Evolutionary conservation across 2,113 vertebrate genomes (phyloP), one percentile per base, ranked within the genome.

Genomic region (Tragelaphus strepsiceros): DNA sequence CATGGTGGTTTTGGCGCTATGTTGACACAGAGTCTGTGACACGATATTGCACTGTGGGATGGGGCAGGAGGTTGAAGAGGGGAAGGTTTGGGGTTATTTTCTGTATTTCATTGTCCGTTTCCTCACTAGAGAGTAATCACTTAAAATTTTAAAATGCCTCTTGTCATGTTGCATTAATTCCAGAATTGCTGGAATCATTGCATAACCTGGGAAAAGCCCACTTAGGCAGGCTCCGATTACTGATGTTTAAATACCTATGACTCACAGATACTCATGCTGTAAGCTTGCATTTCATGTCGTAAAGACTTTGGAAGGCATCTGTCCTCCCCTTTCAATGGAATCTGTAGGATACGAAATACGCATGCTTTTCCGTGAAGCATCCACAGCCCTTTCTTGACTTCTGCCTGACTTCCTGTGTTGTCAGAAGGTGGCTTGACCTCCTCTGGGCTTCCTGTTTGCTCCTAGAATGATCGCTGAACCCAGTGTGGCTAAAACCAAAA

Each of bases 11-110:
- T 54, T 1, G 58, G 61, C 26, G 5, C 3, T n/a, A 61, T 13
- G 1, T 32, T 9, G 17, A 21, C 26, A 4, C 30, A 24, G 53
- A 43, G 7, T 17, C 58, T n/a, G 51, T 15, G 54, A 46, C 11
- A 5, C 28, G 30, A 26, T 0, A 1, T 3, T 82, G 43, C 14
- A 1, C 13, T 13, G 3, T 74, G 35, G 67, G 46, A 5, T 12
- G 1, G 30, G 51, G 15, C 4, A 6, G 61, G 2, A 26, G 78
- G 26, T 53, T 0, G 1, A 10, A 53, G 43, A 7, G 1, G n/a
- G 81, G 67, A 56, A 13, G 13, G 6, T 15, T 49, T 54, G 8
- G 5, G 12, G 15, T 26, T 30, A 56, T 53, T 61, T 46, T 35
- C n/a, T 87, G 56, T 15, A 4, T 67, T 51, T 80, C 43, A 5